Conservation (phyloP, 2,797 vertebrate genomes). For the Onychomys leucogaster region DNA sequence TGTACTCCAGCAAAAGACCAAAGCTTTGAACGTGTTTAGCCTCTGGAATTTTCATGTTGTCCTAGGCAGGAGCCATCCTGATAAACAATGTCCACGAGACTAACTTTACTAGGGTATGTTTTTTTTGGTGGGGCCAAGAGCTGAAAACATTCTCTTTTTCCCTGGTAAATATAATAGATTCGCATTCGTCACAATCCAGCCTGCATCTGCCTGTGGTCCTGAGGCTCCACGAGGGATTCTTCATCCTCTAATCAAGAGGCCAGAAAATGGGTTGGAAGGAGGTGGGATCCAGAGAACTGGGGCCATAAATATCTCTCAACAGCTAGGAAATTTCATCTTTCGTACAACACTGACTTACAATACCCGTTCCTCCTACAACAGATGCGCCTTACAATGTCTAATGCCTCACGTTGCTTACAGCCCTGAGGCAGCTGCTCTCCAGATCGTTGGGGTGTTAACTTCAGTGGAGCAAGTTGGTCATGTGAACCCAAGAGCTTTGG, state of each 20-base stretch:
- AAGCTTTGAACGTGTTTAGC: not conserved
- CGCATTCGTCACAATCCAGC: not conserved
- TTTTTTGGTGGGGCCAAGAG: conserved; percentile 27
- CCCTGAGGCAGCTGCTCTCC: not conserved
- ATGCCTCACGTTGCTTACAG: not conserved
- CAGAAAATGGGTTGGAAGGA: not conserved
- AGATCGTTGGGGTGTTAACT: not conserved
- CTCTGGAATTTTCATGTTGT: not conserved
- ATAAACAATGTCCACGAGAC: not conserved
- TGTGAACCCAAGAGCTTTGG: not conserved
- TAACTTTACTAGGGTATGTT: not conserved
- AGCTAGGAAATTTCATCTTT: conserved; percentile 34
- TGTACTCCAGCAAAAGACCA: not conserved
- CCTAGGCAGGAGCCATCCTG: not conserved
- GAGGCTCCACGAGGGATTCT: not conserved
- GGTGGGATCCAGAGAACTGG: not conserved
- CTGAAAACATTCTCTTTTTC: not conserved
- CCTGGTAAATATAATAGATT: not conserved
- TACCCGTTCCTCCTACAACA: not conserved
- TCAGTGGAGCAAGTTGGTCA: not conserved
- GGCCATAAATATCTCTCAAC: not conserved
- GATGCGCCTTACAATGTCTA: not conserved
- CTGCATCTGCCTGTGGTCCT: not conserved
- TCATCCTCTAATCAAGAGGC: not conserved
- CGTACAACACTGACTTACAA: not conserved